Evolutionary conservation across 2,797 vertebrate species (phyloP).

Genomic region (Chloroceryle inda): DNA sequence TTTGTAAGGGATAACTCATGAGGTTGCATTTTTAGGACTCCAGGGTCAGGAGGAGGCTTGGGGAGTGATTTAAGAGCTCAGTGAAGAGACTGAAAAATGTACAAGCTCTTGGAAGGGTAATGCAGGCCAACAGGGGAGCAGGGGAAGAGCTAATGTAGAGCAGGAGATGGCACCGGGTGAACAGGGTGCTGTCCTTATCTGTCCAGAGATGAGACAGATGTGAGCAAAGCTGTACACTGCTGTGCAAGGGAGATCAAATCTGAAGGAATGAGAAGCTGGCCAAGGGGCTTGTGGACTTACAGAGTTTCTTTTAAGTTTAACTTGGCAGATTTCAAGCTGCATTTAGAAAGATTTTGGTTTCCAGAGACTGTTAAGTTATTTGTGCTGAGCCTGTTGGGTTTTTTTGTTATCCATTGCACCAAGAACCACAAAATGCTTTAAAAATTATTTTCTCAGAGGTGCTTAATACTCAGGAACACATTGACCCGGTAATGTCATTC

Average conservation of each 20-base stretch:
- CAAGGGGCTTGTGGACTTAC: not conserved
- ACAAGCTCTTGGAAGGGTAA: not conserved
- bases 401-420: not conserved
- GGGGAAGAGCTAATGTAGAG: not conserved
- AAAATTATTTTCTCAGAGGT: not conserved
- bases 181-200: not conserved
- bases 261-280: not conserved
- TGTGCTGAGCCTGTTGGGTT: not conserved
- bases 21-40: not conserved
- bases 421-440: not conserved
- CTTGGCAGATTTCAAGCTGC: not conserved
- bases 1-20: not conserved
- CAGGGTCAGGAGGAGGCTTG: not conserved
- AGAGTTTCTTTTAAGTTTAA: not conserved
- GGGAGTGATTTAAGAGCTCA: not conserved
- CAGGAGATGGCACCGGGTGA: not conserved
- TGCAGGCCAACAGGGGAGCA: not conserved
- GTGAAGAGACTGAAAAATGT: not conserved
- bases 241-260: not conserved
- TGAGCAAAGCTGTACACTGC: not conserved
- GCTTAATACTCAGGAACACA: slow-evolving; percentile 1
- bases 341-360: slow-evolving; percentile 14
- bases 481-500: slow-evolving; percentile 40
- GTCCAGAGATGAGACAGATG: accelerated
- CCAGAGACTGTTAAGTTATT: slow-evolving; percentile 15